These are phyloP conservation scores for Tricholaema leucomelas DNA, from an alignment of 2,113 vertebrate species.

Conservation along the genomic window DNA sequence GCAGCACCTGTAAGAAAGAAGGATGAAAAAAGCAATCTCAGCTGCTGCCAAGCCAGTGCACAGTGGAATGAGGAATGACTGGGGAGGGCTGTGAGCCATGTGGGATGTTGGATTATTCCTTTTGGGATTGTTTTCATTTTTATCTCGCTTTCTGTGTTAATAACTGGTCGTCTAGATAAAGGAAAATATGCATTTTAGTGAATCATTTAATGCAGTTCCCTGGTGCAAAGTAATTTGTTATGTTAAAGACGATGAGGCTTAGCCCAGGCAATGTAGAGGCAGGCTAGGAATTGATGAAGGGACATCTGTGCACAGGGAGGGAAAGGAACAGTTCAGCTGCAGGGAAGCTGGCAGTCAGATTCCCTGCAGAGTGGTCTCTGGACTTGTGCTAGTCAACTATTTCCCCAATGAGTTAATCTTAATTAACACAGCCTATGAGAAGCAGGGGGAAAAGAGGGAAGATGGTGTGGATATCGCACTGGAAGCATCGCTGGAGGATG, in stretches of 20 bases:
- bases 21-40: not conserved
- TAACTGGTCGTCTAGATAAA: not conserved
- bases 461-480: not conserved
- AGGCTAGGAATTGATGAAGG: not conserved
- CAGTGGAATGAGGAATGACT: not conserved
- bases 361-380: not conserved
- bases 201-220: not conserved
- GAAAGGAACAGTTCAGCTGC: not conserved
- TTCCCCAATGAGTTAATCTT: not conserved
- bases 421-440: not conserved
- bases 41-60: not conserved
- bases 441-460: not conserved
- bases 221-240: not conserved
- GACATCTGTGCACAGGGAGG: not conserved
- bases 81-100: not conserved
- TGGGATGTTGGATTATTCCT: fast-evolving
- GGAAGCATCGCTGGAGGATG: not conserved
- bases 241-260: not conserved
- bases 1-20: not conserved
- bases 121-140: not conserved
- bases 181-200: not conserved
- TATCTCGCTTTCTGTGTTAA: not conserved
- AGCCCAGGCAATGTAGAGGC: not conserved
- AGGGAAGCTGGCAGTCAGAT: not conserved
- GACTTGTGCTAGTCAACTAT: not conserved